Conservation (phyloP, 2,113 vertebrate species). For the Morphnarchus princeps region DNA sequence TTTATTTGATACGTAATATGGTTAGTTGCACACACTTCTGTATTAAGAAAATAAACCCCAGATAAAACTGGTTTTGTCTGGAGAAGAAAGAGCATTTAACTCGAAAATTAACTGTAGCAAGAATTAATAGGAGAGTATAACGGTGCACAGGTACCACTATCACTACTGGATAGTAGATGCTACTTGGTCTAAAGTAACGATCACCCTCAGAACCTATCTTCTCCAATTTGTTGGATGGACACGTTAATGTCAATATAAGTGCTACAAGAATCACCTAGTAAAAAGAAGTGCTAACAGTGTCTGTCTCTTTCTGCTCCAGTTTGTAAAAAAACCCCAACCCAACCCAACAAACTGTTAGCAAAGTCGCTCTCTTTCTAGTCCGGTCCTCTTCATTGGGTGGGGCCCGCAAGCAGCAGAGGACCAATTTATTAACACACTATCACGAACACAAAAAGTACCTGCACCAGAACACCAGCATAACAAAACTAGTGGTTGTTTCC, state of each 20-base stretch:
- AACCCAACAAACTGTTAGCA: too few relatives aligned
- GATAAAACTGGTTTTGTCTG: neutral
- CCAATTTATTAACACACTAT: neutral
- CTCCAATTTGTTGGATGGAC: neutral
- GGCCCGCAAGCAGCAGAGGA: neutral
- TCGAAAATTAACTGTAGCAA: neutral
- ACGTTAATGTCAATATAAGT: neutral
- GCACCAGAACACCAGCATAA: neutral
- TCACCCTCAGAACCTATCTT: neutral
- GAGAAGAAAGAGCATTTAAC: neutral
- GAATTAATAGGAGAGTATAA: neutral
- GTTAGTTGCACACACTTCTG: neutral
- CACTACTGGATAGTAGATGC: neutral
- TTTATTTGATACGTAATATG: neutral
- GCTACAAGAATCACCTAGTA: neutral
- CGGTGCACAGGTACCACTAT: neutral
- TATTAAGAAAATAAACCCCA: neutral
- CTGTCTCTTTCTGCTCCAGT: neutral
- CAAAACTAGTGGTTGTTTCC: neutral
- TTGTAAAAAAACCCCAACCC: neutral
- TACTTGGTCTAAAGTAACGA: neutral
- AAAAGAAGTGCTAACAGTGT: neutral
- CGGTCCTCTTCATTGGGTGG: neutral
- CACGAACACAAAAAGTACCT: neutral
- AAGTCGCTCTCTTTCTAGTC: neutral